A percentile compares a stretch with the other conserved stretches of the same genome.
Evolutionary conservation across 2,797 vertebrate species (phyloP).

Genomic region (Trachurus trachurus): DNA sequence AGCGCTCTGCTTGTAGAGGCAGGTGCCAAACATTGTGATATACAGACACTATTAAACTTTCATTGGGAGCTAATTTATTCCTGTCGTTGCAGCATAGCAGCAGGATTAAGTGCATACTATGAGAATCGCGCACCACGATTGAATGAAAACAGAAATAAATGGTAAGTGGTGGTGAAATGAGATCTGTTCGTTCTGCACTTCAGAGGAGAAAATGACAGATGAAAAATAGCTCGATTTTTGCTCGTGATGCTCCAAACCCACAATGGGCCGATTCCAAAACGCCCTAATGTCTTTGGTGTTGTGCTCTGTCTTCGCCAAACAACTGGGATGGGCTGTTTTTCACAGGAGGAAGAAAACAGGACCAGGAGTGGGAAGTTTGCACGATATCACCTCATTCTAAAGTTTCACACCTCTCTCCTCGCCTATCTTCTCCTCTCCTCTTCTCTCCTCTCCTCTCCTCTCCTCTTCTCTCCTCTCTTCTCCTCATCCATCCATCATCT

Average conservation of each 20-base stretch:
- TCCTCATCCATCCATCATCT: slow-evolving; percentile 52
- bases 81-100: slow-evolving; percentile 7
- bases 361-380: slow-evolving; percentile 30
- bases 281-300: slow-evolving; percentile 29
- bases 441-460: neutral
- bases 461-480: neutral
- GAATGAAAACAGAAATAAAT: slow-evolving; percentile 55
- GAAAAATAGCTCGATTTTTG: slow-evolving; percentile 54
- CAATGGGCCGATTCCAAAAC: slow-evolving; percentile 35
- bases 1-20: slow-evolving; percentile 11
- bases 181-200: slow-evolving; percentile 38
- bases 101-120: slow-evolving; percentile 7
- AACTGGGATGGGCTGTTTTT: slow-evolving; percentile 44
- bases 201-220: slow-evolving; percentile 51
- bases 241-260: slow-evolving; percentile 52
- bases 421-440: slow-evolving; percentile 10
- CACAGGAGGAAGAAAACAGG: slow-evolving; percentile 21
- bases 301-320: slow-evolving; percentile 33
- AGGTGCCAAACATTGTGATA: slow-evolving; percentile 30
- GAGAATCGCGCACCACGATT: slow-evolving; percentile 26
- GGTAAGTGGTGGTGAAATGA: slow-evolving; percentile 50
- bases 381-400: slow-evolving; percentile 43
- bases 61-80: slow-evolving; percentile 47
- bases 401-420: neutral
- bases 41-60: slow-evolving; percentile 40